Percentiles rank a stretch among this genome's conserved stretches.
Conservation (phyloP, 2,797 vertebrate genomes). For the Smutsia gigantea region DNA sequence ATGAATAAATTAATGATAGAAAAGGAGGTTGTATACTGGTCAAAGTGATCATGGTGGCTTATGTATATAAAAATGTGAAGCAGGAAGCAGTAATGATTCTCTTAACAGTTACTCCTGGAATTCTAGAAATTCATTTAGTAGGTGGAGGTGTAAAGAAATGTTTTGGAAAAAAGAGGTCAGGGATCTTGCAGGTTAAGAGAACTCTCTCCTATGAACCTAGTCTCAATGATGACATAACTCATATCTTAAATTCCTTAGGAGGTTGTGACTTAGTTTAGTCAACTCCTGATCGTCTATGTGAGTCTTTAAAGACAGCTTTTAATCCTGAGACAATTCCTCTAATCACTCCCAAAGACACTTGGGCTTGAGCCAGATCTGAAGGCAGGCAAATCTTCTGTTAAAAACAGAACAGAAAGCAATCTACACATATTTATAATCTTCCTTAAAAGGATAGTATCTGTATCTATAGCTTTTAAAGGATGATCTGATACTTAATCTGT, state of each 20-base stretch:
- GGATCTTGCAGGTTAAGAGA: background rate
- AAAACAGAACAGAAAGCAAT: background rate
- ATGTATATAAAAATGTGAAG: background rate
- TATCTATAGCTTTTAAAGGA: conserved; percentile 18
- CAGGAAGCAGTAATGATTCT: background rate
- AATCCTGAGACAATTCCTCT: background rate
- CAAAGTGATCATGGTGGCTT: background rate
- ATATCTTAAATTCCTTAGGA: background rate
- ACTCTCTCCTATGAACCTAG: background rate
- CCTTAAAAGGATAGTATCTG: background rate
- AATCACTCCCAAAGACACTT: background rate
- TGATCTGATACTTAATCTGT: background rate
- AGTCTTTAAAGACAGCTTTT: background rate
- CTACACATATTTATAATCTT: background rate
- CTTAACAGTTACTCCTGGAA: background rate
- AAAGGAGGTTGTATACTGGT: conserved; percentile 12
- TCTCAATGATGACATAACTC: background rate
- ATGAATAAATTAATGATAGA: background rate
- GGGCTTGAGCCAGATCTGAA: background rate
- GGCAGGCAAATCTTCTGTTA: background rate
- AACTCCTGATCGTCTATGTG: background rate
- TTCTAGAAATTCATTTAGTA: background rate
- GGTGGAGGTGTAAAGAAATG: background rate
- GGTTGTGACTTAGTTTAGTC: background rate
- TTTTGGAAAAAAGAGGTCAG: background rate